A percentile compares a stretch with the other conserved stretches of the same genome.
These are phyloP conservation scores for Stenolophus ochropezus DNA, from an alignment of 2,888 invertebrate genomes.

Conservation along the genomic window DNA sequence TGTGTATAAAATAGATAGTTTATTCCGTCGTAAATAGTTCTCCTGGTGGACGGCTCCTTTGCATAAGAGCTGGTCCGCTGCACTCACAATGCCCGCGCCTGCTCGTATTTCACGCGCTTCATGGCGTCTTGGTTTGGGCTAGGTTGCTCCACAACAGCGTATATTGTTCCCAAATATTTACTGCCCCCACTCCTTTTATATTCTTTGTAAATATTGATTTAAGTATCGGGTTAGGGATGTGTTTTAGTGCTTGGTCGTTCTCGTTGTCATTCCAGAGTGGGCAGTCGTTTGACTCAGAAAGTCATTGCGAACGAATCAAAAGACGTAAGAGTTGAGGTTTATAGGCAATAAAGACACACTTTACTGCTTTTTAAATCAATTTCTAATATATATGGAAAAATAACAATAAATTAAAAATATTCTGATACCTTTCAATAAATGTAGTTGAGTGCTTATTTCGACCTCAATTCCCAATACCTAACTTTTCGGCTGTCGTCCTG, in stretches of 20 bases:
- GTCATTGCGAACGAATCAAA: not conserved
- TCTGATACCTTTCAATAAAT: no score
- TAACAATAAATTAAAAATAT: no score
- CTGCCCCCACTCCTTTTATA: slow-evolving; percentile 40
- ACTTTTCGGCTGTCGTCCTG: no score
- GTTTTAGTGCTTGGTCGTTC: slow-evolving; percentile 14
- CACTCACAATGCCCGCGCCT: slow-evolving; percentile 29
- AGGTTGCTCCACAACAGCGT: slow-evolving; percentile 14
- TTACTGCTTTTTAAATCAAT: not conserved
- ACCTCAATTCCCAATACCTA: no score
- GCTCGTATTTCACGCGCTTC: slow-evolving; percentile 44
- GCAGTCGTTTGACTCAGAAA: not conserved
- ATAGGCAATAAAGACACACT: not conserved
- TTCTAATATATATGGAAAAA: no score
- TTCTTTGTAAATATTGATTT: slow-evolving; percentile 49
- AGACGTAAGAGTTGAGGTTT: not conserved
- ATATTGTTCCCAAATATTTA: slow-evolving; percentile 45
- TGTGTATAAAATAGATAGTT: not conserved
- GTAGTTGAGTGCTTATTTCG: no score
- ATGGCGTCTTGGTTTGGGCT: slow-evolving; percentile 41
- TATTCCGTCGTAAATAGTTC: not conserved
- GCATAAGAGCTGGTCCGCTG: not conserved
- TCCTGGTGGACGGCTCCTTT: not conserved
- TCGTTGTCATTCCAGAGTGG: not conserved
- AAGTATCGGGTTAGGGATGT: slow-evolving; percentile 43